phyloP scores from a whole-genome alignment of 2,888 invertebrate species.

The Masnerella sp. region DNA sequence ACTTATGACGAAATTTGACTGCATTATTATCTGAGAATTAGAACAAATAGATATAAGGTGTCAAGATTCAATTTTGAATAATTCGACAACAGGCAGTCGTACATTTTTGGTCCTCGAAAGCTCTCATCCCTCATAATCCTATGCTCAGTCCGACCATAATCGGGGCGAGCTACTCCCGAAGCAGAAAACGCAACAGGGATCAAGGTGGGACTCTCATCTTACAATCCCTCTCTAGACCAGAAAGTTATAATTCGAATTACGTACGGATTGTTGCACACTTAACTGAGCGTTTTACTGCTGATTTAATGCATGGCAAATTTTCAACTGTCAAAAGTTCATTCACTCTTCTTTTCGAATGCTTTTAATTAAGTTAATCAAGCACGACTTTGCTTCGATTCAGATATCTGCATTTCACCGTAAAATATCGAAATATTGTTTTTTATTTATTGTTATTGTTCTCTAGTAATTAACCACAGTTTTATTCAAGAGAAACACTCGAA shows the following conservation, averaged over 20 bases:
- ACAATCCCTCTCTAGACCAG: slow-evolving; percentile 18
- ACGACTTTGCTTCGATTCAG: too few relatives aligned
- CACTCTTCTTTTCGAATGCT: background rate
- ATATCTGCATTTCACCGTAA: too few relatives aligned
- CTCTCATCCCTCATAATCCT: slow-evolving; percentile 19
- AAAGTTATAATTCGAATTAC: slow-evolving; percentile 48
- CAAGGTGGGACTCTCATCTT: slow-evolving; percentile 22
- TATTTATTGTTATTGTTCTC: too few relatives aligned
- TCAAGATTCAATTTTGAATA: too few relatives aligned
- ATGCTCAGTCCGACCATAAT: slow-evolving; percentile 13
- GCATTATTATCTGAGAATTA: too few relatives aligned
- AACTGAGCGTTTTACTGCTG: slow-evolving; percentile 21
- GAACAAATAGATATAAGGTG: too few relatives aligned
- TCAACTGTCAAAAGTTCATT: slow-evolving; percentile 20
- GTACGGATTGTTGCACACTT: slow-evolving; percentile 32
- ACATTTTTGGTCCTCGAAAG: slow-evolving; percentile 1
- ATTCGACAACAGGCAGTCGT: background rate
- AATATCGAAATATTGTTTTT: too few relatives aligned
- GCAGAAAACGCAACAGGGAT: slow-evolving; percentile 34
- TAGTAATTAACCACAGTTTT: too few relatives aligned
- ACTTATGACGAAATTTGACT: too few relatives aligned
- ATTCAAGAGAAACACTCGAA: too few relatives aligned
- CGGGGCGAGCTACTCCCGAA: slow-evolving; percentile 1
- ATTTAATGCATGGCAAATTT: slow-evolving; percentile 10
- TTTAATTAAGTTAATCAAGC: too few relatives aligned